These are phyloP conservation scores for Patella pellucida DNA, from an alignment of 2,888 invertebrate species.

Conservation along the genomic window DNA sequence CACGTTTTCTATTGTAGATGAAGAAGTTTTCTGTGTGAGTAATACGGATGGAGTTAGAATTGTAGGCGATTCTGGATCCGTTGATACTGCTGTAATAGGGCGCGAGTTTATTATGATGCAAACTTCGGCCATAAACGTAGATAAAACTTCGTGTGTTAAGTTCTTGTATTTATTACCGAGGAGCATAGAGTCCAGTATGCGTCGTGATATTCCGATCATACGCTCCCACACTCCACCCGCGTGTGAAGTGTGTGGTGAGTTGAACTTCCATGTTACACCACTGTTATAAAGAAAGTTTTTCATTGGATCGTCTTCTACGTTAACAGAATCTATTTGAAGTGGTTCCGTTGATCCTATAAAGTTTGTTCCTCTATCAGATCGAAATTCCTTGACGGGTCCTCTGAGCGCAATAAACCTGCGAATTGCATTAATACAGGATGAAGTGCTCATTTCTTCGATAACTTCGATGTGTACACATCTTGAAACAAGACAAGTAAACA, in stretches of 20 bases:
- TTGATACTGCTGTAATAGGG: conserved; percentile 25
- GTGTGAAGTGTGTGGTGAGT: conserved; percentile 37
- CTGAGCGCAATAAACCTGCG: conserved; percentile 32
- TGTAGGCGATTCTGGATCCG: conserved; percentile 17
- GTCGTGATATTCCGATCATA: conserved; percentile 32
- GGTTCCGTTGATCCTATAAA: too few relatives aligned
- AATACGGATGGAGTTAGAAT: conserved; percentile 17
- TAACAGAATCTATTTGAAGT: too few relatives aligned
- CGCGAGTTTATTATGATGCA: conserved; percentile 33
- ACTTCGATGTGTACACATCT: conserved; percentile 43
- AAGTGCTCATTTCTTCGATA: conserved; percentile 38
- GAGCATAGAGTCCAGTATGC: conserved; percentile 37
- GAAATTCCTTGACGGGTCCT: too few relatives aligned
- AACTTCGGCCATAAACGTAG: conserved; percentile 37
- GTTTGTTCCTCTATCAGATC: too few relatives aligned
- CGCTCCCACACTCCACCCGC: conserved; percentile 37
- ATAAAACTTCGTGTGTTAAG: conserved; percentile 35
- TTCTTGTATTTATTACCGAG: conserved; percentile 12
- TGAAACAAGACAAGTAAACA: conserved; percentile 39
- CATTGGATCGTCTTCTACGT: too few relatives aligned
- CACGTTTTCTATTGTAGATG: background rate
- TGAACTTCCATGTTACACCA: conserved; percentile 35
- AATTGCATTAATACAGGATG: conserved; percentile 41
- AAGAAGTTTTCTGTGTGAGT: conserved; percentile 20
- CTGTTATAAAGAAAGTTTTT: background rate